Percentiles rank a stretch among this genome's conserved stretches.
Evolutionary conservation across 2,113 vertebrate species (phyloP).

Genomic region (Gasterosteus aculeatus): DNA sequence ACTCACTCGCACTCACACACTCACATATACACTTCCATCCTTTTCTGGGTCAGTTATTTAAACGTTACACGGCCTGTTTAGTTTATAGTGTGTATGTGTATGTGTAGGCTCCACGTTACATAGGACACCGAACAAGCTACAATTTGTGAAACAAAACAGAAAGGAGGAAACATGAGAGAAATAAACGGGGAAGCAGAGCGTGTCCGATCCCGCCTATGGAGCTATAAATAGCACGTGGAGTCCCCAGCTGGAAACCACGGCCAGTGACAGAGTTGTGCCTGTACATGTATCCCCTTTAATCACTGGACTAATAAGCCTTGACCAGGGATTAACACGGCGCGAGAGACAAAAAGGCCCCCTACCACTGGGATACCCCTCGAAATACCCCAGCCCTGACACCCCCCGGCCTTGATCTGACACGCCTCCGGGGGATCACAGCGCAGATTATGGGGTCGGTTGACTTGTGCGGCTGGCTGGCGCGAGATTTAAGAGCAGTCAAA

Average conservation of each 20-base stretch:
- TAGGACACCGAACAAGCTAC: constrained; percentile 8
- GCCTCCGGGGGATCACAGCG: constrained; percentile 53
- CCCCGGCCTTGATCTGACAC: constrained; percentile 53
- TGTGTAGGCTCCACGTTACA: neutral
- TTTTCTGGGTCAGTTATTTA: constrained; percentile 49
- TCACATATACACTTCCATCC: neutral
- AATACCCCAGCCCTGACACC: constrained; percentile 39
- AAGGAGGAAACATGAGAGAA: neutral
- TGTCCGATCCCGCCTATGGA: constrained; percentile 23
- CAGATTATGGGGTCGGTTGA: constrained; percentile 67
- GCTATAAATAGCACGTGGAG: constrained; percentile 25
- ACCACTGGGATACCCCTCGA: constrained; percentile 28
- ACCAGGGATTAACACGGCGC: constrained; percentile 56
- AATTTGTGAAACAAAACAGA: neutral
- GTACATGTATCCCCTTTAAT: constrained; percentile 53
- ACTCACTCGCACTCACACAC: neutral
- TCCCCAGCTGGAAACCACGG: constrained; percentile 20
- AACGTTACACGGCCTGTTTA: constrained; percentile 25
- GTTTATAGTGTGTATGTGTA: constrained; percentile 27
- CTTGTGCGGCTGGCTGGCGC: constrained; percentile 67
- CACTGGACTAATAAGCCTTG: constrained; percentile 56
- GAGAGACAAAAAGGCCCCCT: constrained; percentile 40
- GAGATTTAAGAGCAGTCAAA: constrained; percentile 74
- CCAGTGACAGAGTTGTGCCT: constrained; percentile 26
- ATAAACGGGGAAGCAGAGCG: neutral